phyloP scores from a whole-genome alignment of 2,888 invertebrate genomes.

The Sthenelais limicola region DNA sequence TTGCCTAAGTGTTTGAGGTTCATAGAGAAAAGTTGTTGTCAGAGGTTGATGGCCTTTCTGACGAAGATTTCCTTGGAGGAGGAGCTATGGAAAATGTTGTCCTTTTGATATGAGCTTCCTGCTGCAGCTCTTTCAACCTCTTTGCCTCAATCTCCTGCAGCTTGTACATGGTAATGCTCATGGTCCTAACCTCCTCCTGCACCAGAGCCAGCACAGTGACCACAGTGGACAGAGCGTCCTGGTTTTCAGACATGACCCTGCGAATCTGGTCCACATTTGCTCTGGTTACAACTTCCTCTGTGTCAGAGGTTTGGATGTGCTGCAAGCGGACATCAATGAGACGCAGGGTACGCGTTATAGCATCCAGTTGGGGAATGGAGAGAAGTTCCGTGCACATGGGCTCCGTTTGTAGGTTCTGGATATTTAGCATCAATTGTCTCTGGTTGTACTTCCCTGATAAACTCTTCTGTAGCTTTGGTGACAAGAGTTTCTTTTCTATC shows the following conservation, averaged over 20 bases:
- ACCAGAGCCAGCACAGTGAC: slow-evolving; percentile 70
- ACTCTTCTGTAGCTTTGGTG: too few relatives aligned
- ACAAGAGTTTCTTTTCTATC: too few relatives aligned
- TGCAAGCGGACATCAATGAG: slow-evolving; percentile 70
- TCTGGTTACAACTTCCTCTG: slow-evolving; percentile 68
- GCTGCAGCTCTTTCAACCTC: not conserved
- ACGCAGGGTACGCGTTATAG: slow-evolving; percentile 70
- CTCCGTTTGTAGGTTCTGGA: too few relatives aligned
- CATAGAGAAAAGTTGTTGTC: too few relatives aligned
- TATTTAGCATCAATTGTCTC: too few relatives aligned
- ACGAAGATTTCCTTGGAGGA: slow-evolving; percentile 11
- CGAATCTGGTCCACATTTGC: slow-evolving; percentile 71
- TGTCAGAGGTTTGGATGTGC: slow-evolving; percentile 70
- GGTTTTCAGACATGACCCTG: slow-evolving; percentile 71
- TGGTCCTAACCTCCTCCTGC: slow-evolving; percentile 64
- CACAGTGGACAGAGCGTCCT: slow-evolving; percentile 70
- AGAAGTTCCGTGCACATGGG: too few relatives aligned
- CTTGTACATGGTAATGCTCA: slow-evolving; percentile 33
- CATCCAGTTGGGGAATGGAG: slow-evolving; percentile 71
- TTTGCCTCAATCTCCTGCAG: slow-evolving; percentile 11
- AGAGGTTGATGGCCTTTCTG: slow-evolving; percentile 4
- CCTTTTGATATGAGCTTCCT: not conserved
- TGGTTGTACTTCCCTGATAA: too few relatives aligned
- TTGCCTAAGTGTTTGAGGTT: too few relatives aligned
- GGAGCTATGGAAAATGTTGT: slow-evolving; percentile 19